These are phyloP conservation scores for Pseudomugil gertrudae DNA, from an alignment of 2,797 vertebrate genomes.

Conservation along the genomic window DNA sequence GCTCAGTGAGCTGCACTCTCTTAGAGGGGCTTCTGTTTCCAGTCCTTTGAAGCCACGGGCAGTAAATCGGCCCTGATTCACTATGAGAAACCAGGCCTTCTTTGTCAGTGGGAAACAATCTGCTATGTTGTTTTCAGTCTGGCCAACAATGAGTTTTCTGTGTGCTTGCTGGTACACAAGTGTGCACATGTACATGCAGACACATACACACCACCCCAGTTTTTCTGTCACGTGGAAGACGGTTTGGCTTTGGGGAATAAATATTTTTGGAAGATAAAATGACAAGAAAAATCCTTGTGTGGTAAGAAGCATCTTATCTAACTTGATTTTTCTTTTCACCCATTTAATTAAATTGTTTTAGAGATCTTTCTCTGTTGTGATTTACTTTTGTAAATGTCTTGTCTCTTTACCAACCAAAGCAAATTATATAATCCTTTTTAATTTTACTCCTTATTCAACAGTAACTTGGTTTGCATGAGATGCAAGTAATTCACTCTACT, in stretches of 20 bases:
- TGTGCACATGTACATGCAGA: conserved; percentile 2
- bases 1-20: conserved; percentile 62
- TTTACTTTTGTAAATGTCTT: conserved; percentile 26
- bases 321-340: conserved; percentile 35
- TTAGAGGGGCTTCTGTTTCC: conserved; percentile 71
- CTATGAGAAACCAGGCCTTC: conserved; percentile 75
- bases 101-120: conserved; percentile 80
- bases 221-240: conserved; percentile 61
- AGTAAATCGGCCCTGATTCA: conserved; percentile 75
- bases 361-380: conserved; percentile 26
- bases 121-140: conserved; percentile 69
- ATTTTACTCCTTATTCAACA: conserved; percentile 48
- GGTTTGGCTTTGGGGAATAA: conserved; percentile 69
- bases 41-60: conserved; percentile 76
- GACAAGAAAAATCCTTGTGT: conserved; percentile 56
- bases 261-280: conserved; percentile 74
- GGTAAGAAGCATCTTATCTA: conserved; percentile 30
- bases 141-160: conserved; percentile 73
- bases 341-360: conserved; percentile 5
- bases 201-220: conserved; percentile 30
- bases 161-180: conserved; percentile 46
- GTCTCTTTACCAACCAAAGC: conserved; percentile 31
- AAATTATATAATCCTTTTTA: conserved; percentile 47
- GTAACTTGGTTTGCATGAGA: conserved; percentile 48
- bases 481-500: conserved; percentile 40